Evolutionary conservation across 2,888 invertebrate genomes (phyloP), one percentile per base, ranked within the genome.

Genomic region (Eueremaeus valkanovi): DNA sequence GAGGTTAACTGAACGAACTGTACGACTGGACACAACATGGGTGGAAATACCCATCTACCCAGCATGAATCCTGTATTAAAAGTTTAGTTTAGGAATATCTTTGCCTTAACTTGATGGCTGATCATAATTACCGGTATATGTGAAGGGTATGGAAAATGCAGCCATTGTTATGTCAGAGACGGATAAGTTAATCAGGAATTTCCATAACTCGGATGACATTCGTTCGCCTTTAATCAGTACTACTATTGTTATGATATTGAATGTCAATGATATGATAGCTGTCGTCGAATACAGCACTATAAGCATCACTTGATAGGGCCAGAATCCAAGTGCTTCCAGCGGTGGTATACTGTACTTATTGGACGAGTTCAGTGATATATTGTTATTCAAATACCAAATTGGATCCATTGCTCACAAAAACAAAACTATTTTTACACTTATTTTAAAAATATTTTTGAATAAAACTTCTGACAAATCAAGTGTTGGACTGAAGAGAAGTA

Each of bases 131-230:
- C 51, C 49, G 3, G 76, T 76, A 33, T 76, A 93, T 1, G 93
- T 91, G 82, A 94, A 94, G 3, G 94, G 95, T 78, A 95, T 90
- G 84, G 95, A 95, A 81, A 95, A 90, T 33, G 93, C 82, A 0
- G 93, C 91, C 89, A 95, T 93, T 74, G 94, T 85, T 77, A 95
- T 89, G 83, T 95, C 95, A 63, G 94, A 92, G 49, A 93, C 86
- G 0, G 94, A 93, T 79, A 95, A 85, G 80, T 86, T 86, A 82
- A 92, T 90, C 81, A 95, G 92, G 83, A 94, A 93, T 33, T 58
- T 76, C 27, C 73, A 73, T 11, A 5, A 80, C 80, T 36, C 83
- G 24, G 74, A 42, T 29, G 81, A 83, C 76, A 78, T 81, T 80
- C 82, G 80, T 75, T 80, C 81, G 16, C 85, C 85, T 24, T 81